Base-by-base conservation (phyloP, 2,113 vertebrate genomes). In the Antechinus flavipes region DNA sequence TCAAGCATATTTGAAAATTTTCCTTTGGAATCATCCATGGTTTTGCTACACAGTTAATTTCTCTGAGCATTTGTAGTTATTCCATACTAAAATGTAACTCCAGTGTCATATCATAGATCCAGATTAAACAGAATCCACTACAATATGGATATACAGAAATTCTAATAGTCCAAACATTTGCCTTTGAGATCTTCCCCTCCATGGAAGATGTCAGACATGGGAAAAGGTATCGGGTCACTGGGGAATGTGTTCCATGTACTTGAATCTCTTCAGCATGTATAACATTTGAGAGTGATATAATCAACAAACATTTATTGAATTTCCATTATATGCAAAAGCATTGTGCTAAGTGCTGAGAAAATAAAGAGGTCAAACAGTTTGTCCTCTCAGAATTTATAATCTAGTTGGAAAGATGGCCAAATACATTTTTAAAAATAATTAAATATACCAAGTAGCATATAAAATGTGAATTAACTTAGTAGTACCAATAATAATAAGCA, bases 161-260 rank as follows among this genome's bases (percentile, higher is more conserved):
- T 26, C 68, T 55, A 8, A 30, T 54, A 89, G 91, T 93, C 94
- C 90, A 96, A 5, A 2, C 91, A 97, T 93, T 96, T 58, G 54
- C 92, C 84, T 93, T 91, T 90, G 68, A 61, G 92, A 1, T 16
- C 12, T 54, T 93, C 25, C 26, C 50, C n/a, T 23, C 50, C 68
- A 96, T 94, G 27, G 95, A 92, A 50, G 30, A 96, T 53, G 23
- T 9, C 47, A 93, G 55, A 19, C 7, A 95, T 94, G 90, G 46
- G 42, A 58, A 8, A 53, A 93, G 19, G 89, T 16, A 53, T 25
- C 92, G 27, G 46, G 35, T 84, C 68, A 22, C 68, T 42, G 19
- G 68, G n/a, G 8, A 84, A 84, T 84, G 35, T 42, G 42, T 84
- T 84, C 16, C 19, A 42, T 19, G 23, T 23, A 84, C 16, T 42